A percentile compares a stretch with the other conserved stretches of the same genome.
Evolutionary conservation across 2,113 vertebrate species (phyloP).

Genomic region (Arothron firmamentum): DNA sequence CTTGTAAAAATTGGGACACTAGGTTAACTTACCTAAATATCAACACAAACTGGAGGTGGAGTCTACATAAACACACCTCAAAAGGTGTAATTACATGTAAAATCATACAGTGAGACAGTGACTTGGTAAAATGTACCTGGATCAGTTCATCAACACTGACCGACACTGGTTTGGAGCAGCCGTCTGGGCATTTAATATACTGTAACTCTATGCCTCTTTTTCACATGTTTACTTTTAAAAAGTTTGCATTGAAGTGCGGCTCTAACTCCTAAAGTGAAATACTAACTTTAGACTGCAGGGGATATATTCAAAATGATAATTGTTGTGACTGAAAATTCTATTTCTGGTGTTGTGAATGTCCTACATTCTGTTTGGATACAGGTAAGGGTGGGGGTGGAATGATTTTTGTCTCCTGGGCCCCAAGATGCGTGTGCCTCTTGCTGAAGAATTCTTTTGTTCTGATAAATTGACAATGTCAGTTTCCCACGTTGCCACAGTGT

Average conservation of each 20-base stretch:
- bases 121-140: neutral
- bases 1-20: too few species aligned
- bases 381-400: conserved; percentile 71
- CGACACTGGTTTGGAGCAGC: conserved; percentile 7
- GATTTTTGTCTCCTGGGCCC: conserved; percentile 72
- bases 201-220: neutral
- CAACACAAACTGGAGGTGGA: conserved; percentile 19
- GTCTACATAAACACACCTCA: conserved; percentile 50
- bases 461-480: conserved; percentile 77
- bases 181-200: neutral
- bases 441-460: conserved; percentile 75
- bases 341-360: conserved; percentile 71
- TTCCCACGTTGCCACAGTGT: conserved; percentile 69
- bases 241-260: conserved; percentile 53
- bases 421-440: conserved; percentile 61
- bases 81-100: neutral
- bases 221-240: conserved; percentile 53
- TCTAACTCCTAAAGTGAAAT: conserved; percentile 53
- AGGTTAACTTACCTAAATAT: conserved; percentile 52
- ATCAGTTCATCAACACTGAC: conserved; percentile 1
- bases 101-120: neutral
- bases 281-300: conserved; percentile 68
- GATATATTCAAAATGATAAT: conserved; percentile 67
- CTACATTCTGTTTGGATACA: conserved; percentile 75
- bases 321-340: conserved; percentile 70